Evolutionary conservation across 2,797 vertebrate genomes (phyloP).

Genomic region (Rhynchotus rufescens): DNA sequence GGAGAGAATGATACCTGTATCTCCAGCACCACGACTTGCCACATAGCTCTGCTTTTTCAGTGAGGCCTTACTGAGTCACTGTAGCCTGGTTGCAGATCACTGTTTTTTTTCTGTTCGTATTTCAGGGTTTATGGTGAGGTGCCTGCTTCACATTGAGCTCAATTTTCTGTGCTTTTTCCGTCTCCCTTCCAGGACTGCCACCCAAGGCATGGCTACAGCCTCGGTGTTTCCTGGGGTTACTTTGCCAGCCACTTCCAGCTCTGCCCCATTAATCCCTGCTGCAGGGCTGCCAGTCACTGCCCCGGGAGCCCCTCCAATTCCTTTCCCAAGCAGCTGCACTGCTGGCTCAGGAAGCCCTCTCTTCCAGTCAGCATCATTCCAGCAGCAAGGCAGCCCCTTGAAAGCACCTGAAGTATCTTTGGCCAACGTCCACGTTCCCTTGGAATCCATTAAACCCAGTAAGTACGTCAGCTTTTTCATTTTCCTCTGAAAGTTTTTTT

Average conservation of each 20-base stretch:
- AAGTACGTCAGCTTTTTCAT: slow-evolving; percentile 72
- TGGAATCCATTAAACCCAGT: slow-evolving; percentile 95
- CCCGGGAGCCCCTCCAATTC: slow-evolving; percentile 67
- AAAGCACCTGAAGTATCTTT: slow-evolving; percentile 85
- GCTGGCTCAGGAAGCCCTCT: slow-evolving; percentile 85
- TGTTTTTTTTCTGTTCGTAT: not conserved
- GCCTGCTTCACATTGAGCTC: not conserved
- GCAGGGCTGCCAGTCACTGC: slow-evolving; percentile 59
- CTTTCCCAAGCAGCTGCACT: slow-evolving; percentile 65
- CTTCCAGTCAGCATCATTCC: slow-evolving; percentile 82
- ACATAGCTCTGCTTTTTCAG: not conserved
- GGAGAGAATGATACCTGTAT: not conserved
- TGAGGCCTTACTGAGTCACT: accelerated
- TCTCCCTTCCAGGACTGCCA: slow-evolving; percentile 72
- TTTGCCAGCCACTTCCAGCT: slow-evolving; percentile 46
- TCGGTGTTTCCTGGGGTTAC: slow-evolving; percentile 61
- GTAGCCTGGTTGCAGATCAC: not conserved
- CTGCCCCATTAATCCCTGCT: slow-evolving; percentile 48
- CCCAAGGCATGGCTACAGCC: slow-evolving; percentile 49
- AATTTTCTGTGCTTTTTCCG: not conserved
- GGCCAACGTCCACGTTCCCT: slow-evolving; percentile 87
- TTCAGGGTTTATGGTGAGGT: not conserved
- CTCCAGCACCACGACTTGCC: not conserved
- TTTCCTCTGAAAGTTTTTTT: not conserved
- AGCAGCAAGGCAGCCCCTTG: slow-evolving; percentile 83